These are phyloP conservation scores for Heliothis peltigera DNA, from an alignment of 2,888 invertebrate species.

Conservation along the genomic window DNA sequence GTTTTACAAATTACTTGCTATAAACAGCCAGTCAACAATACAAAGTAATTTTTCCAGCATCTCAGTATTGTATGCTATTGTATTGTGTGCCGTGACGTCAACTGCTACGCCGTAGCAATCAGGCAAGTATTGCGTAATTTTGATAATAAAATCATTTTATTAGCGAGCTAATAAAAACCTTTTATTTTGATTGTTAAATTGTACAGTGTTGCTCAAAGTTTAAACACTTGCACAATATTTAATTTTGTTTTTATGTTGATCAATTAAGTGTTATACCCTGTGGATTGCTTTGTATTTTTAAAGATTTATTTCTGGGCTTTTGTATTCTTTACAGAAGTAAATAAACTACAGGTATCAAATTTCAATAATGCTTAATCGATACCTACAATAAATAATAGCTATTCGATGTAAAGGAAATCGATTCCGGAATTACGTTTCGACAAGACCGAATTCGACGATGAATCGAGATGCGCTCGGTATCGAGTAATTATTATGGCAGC, in stretches of 20 bases:
- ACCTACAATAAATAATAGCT: neutral
- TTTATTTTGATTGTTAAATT: too few species aligned
- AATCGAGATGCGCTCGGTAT: constrained; percentile 14
- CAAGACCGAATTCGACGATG: neutral
- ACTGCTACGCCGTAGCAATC: constrained; percentile 33
- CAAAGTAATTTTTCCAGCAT: neutral
- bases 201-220: too few species aligned
- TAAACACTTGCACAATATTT: too few species aligned
- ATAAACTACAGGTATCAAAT: neutral
- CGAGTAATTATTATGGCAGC: constrained; percentile 8
- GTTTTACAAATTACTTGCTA: too few species aligned
- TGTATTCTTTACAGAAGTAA: too few species aligned
- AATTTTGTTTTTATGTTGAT: too few species aligned
- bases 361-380: neutral
- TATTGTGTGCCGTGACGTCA: constrained; percentile 5
- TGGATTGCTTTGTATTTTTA: too few species aligned
- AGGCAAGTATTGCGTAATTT: neutral
- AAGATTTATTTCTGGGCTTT: too few species aligned
- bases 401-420: neutral
- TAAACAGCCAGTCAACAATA: too few species aligned
- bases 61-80: neutral
- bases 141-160: too few species aligned
- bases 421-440: constrained; percentile 2
- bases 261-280: too few species aligned
- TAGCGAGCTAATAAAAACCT: too few species aligned